Conservation (phyloP, 2,888 invertebrate species). For the Pyrrhia umbra region DNA sequence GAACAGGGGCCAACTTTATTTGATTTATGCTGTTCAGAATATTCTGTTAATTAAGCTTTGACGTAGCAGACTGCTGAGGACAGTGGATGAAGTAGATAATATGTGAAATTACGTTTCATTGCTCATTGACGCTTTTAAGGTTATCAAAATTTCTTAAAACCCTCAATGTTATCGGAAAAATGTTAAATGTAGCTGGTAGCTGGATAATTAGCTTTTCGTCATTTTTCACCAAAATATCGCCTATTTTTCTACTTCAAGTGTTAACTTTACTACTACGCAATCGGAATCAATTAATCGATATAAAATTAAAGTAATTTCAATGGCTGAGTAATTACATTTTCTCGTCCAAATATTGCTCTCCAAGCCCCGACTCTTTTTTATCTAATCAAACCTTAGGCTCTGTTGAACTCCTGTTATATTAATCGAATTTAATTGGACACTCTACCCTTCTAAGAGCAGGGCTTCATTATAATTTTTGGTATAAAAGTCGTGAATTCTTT, state of each 20-base stretch:
- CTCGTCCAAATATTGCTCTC: constrained; percentile 33
- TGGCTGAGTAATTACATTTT: constrained; percentile 45
- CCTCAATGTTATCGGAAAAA: background rate
- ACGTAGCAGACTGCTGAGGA: constrained; percentile 48
- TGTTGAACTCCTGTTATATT: constrained; percentile 59
- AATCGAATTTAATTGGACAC: constrained; percentile 69
- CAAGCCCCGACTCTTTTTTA: constrained; percentile 36
- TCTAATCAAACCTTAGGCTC: constrained; percentile 50
- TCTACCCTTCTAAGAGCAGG: constrained; percentile 63
- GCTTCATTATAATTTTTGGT: constrained; percentile 53
- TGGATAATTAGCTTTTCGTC: background rate
- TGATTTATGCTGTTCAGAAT: constrained; percentile 75
- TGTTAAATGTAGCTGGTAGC: background rate
- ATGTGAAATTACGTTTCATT: constrained; percentile 24
- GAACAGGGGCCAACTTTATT: constrained; percentile 70
- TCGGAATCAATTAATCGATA: constrained; percentile 41
- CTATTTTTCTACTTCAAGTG: constrained; percentile 9
- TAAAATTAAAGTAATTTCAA: constrained; percentile 41
- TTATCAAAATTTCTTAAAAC: background rate
- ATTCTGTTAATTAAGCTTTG: constrained; percentile 74
- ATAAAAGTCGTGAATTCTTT: constrained; percentile 39
- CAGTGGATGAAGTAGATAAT: constrained; percentile 23
- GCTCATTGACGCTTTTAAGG: constrained; percentile 1
- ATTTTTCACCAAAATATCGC: background rate
- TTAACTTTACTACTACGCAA: constrained; percentile 14